Percentiles rank a stretch among this genome's conserved stretches.
Conservation (phyloP, 2,797 vertebrate genomes). For the Rhynchonycteris naso region DNA sequence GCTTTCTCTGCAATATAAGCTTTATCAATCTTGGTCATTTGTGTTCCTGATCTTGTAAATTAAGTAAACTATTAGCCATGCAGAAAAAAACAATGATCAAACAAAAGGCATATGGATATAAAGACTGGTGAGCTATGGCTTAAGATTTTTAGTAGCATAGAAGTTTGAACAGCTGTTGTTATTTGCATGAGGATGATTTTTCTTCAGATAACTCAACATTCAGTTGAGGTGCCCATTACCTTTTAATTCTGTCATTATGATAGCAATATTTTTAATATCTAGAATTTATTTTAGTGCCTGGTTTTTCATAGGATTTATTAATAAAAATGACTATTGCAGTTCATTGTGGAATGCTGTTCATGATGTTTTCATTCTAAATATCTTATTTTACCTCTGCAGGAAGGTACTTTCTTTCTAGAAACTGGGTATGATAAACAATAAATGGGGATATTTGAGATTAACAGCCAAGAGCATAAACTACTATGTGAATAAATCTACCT, state of each 20-base stretch:
- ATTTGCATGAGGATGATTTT: constrained; percentile 91
- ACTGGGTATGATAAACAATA: constrained; percentile 89
- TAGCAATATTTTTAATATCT: constrained; percentile 92
- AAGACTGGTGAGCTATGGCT: constrained; percentile 92
- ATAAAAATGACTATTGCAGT: constrained; percentile 93
- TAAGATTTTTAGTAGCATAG: constrained; percentile 88
- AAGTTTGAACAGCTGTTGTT: constrained; percentile 89
- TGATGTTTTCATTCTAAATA: constrained; percentile 84
- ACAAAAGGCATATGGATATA: constrained; percentile 93
- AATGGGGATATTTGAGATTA: constrained; percentile 88
- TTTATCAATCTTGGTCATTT: constrained; percentile 91
- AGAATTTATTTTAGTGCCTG: constrained; percentile 91
- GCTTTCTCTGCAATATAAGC: constrained; percentile 60
- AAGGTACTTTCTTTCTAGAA: constrained; percentile 92
- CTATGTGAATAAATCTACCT: constrained; percentile 69
- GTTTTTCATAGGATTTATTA: constrained; percentile 90
- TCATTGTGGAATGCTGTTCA: constrained; percentile 90
- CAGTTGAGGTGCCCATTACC: constrained; percentile 83
- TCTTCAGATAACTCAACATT: constrained; percentile 90
- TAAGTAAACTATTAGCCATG: constrained; percentile 94
- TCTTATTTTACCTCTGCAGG: constrained; percentile 89
- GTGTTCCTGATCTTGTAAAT: constrained; percentile 94
- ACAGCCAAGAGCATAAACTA: constrained; percentile 91
- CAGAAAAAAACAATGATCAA: constrained; percentile 94
- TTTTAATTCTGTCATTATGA: constrained; percentile 92